Conservation (phyloP, 37 sponge, comb jelly and placozoan species). For the Halichondria panicea region DNA sequence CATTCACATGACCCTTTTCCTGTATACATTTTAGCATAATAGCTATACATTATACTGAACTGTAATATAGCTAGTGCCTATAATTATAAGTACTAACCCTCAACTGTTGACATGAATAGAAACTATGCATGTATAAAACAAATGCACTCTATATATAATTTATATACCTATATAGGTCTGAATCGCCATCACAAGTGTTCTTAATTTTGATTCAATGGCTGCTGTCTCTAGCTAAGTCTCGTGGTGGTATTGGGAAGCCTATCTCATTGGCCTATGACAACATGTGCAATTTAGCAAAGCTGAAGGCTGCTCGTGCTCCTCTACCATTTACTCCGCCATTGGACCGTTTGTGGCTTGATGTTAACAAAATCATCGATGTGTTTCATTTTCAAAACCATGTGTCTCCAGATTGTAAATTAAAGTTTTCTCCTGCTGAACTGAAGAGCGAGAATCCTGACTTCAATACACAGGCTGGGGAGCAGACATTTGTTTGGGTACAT, state of each 20-base stretch:
- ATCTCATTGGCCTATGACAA: constrained; percentile 47
- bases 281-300: constrained; percentile 45
- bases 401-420: constrained; percentile 5
- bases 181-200: constrained; percentile 47
- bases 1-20: not conserved
- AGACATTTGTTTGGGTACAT: constrained; percentile 45
- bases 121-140: not conserved
- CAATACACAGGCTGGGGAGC: constrained; percentile 57
- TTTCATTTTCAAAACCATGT: constrained; percentile 40
- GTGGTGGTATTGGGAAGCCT: not conserved
- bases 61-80: not conserved
- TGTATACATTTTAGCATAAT: not conserved
- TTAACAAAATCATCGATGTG: constrained; percentile 31
- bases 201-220: constrained; percentile 35
- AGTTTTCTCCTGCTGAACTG: constrained; percentile 26
- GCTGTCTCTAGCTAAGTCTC: constrained; percentile 6
- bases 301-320: constrained; percentile 23
- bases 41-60: no score
- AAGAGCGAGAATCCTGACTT: constrained; percentile 29
- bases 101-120: not conserved
- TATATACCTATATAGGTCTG: constrained; percentile 1
- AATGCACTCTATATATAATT: not conserved
- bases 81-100: not conserved
- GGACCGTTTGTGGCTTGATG: constrained; percentile 30
- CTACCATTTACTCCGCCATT: constrained; percentile 30